Conservation (phyloP, 2,797 vertebrate genomes). For the Eulemur coronatus region DNA sequence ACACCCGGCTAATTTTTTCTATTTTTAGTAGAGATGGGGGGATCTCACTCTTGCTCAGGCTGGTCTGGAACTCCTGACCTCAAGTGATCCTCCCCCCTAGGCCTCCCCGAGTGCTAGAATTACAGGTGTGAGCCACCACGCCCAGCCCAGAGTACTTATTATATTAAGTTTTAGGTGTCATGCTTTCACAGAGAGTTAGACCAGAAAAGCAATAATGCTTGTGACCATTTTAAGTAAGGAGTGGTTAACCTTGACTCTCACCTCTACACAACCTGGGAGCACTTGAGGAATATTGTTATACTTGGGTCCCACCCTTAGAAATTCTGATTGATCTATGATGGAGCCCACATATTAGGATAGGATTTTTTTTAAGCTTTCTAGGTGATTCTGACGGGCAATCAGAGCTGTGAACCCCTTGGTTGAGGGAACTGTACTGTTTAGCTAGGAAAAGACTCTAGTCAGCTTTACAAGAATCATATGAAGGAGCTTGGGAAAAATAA, state of each 20-base stretch:
- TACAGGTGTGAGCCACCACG: too few species aligned
- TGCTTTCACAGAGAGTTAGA: neutral
- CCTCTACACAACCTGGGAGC: neutral
- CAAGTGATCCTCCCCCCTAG: too few species aligned
- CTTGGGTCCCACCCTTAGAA: neutral
- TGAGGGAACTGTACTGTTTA: neutral
- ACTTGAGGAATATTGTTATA: neutral
- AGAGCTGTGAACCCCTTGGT: neutral
- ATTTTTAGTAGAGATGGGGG: too few species aligned
- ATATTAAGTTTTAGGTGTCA: neutral
- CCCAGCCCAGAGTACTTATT: neutral
- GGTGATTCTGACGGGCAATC: neutral
- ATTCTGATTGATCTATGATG: neutral
- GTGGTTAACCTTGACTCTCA: neutral
- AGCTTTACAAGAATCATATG: neutral
- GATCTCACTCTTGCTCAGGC: too few species aligned
- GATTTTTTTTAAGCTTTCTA: neutral
- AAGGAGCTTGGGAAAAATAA: neutral
- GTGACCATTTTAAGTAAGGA: neutral
- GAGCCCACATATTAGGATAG: neutral
- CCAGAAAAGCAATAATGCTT: neutral
- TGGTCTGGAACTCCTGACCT: too few species aligned
- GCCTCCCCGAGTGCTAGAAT: too few species aligned
- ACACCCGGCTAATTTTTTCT: too few species aligned
- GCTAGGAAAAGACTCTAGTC: neutral